Base-by-base conservation (phyloP, 2,888 invertebrate species). In the Blastobasis adustella region DNA sequence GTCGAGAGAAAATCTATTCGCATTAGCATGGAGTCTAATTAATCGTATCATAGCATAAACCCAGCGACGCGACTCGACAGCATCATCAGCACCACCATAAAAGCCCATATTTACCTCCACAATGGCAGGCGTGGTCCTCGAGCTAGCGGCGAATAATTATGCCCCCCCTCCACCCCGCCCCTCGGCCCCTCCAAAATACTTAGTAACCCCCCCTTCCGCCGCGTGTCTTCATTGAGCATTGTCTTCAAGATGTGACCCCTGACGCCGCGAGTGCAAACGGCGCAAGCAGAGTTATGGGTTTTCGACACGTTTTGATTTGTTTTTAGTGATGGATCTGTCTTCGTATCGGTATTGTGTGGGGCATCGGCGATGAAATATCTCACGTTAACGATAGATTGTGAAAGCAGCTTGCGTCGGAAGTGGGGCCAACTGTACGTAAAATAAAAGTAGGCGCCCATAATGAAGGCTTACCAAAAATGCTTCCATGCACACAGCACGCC, bases 41-140 rank as follows among this genome's bases (percentile, higher is more conserved):
- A n/a, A 8, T 6, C 6, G 9, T 40, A n/a, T 42, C 3, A n/a
- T 7, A 3, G 9, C 10, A 7, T 1, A 42, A 5, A 42, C 10
- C 42, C 10, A 4, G 6, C 10, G 10, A 42, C 6, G 9, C 23
- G 10, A 42, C 9, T 8, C 9, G 10, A 5, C 42, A 42, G 42
- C 10, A 42, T 3, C 6, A 40, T 9, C 42, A n/a, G 42, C 9
- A 42, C 41, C 66, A 65, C 65, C 62, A 66, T 72, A 76, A 73
- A 76, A 76, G 73, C 70, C 77, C 69, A 66, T 74, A 76, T 74
- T 80, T 78, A 79, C 71, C 54, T 65, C 58, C 57, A 87, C 85
- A 87, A 87, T 87, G 76, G 85, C 75, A 65, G 87, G 87, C 85
- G 87, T 84, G 86, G 81, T 74, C 67, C 67, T 65, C 71, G 63